Percentiles rank a stretch among this genome's conserved stretches.
Evolutionary conservation across 2,797 vertebrate species (phyloP).

Genomic region (Pterois miles): DNA sequence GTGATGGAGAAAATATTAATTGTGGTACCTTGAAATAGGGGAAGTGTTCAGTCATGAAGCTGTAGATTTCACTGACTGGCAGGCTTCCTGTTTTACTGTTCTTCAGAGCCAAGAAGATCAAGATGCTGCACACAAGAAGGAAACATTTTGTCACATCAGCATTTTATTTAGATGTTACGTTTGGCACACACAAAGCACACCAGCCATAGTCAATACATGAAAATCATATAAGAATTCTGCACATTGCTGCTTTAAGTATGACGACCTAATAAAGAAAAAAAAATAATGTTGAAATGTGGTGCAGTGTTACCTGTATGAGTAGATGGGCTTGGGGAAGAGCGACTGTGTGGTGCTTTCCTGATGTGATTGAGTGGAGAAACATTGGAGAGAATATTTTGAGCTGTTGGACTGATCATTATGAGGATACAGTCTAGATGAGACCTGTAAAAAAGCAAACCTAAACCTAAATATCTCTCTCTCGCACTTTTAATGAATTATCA

Average conservation of each 20-base stretch:
- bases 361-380: constrained; percentile 81
- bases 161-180: background rate
- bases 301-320: constrained; percentile 93
- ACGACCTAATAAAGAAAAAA: background rate
- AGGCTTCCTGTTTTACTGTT: constrained; percentile 97
- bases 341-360: constrained; percentile 81
- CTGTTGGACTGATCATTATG: constrained; percentile 62
- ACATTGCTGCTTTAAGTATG: background rate
- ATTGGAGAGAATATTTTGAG: constrained; percentile 87
- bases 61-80: constrained; percentile 99
- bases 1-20: background rate
- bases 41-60: constrained; percentile 98
- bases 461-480: background rate
- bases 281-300: background rate
- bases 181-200: background rate
- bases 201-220: background rate
- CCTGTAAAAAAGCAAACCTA: constrained; percentile 72
- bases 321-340: constrained; percentile 95
- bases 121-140: constrained; percentile 84
- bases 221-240: background rate
- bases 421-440: constrained; percentile 78
- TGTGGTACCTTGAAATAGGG: constrained; percentile 95
- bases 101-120: constrained; percentile 98
- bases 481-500: background rate
- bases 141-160: background rate